Percentiles rank a stretch among this genome's conserved stretches.
These are phyloP conservation scores for Cheumatopsyche charites DNA, from an alignment of 1,140 invertebrate genomes.

Conservation along the genomic window DNA sequence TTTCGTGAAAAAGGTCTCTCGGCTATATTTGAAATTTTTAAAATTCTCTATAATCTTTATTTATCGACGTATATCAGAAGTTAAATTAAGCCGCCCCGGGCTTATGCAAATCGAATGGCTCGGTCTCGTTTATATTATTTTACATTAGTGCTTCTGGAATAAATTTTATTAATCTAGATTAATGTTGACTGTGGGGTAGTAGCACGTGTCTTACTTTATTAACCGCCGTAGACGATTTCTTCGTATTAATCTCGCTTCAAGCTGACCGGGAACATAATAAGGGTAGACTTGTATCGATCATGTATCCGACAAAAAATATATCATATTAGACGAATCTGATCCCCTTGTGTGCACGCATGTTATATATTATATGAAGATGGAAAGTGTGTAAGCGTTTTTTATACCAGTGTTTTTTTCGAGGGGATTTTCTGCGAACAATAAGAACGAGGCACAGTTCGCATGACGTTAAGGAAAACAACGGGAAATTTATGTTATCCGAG, in stretches of 20 bases:
- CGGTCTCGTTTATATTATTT: neutral
- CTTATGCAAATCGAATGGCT: conserved; percentile 23
- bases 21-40: too few relatives aligned
- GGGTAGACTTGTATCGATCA: neutral
- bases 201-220: conserved; percentile 15
- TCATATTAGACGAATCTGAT: conserved; percentile 4
- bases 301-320: neutral
- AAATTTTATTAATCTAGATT: conserved; percentile 21
- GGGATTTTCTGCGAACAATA: conserved; percentile 14
- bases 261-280: neutral
- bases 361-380: neutral
- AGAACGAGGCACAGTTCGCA: neutral
- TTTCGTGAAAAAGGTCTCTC: too few relatives aligned
- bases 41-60: too few relatives aligned
- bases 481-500: conserved; percentile 23
- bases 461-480: conserved; percentile 20
- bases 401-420: conserved; percentile 2
- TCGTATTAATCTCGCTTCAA: neutral
- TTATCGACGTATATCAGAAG: too few relatives aligned
- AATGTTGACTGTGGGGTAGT: neutral
- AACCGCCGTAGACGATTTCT: neutral
- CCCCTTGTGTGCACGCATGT: neutral
- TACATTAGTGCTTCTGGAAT: neutral
- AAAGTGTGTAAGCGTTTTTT: neutral
- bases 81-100: neutral